These are phyloP conservation scores for Champsocephalus gunnari DNA, from an alignment of 2,797 vertebrate genomes.

Conservation along the genomic window DNA sequence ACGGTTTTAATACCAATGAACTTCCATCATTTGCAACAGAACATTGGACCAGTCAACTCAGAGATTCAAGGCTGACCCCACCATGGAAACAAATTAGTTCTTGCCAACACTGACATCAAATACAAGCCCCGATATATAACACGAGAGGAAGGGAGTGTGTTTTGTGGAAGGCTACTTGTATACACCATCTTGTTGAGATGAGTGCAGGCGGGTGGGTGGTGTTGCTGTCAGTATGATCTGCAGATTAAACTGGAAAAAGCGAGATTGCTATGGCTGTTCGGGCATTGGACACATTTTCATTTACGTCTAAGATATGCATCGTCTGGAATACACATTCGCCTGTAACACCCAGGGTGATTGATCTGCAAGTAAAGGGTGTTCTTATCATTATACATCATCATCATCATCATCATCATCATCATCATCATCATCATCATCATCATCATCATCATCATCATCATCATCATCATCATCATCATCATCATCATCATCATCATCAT, in stretches of 20 bases:
- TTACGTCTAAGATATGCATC: background rate
- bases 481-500: no score
- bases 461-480: background rate
- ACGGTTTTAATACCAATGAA: conserved; percentile 40
- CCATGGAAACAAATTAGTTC: background rate
- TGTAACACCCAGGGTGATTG: background rate
- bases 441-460: background rate
- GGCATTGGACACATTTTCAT: background rate
- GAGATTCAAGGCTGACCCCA: conserved; percentile 13
- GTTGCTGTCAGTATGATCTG: background rate
- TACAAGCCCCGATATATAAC: background rate
- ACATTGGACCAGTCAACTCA: conserved; percentile 23
- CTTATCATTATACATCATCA: background rate
- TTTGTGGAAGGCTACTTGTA: background rate
- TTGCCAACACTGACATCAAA: background rate
- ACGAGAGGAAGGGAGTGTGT: background rate
- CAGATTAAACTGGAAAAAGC: conserved; percentile 5
- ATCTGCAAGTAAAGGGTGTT: background rate
- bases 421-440: background rate
- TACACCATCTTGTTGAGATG: background rate
- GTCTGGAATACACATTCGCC: background rate
- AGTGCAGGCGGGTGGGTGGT: conserved; percentile 5
- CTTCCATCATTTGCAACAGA: conserved; percentile 43
- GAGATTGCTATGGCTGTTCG: background rate
- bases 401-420: no score